Base-by-base conservation (phyloP, 2,113 vertebrate genomes). In the Sceloporus undulatus region DNA sequence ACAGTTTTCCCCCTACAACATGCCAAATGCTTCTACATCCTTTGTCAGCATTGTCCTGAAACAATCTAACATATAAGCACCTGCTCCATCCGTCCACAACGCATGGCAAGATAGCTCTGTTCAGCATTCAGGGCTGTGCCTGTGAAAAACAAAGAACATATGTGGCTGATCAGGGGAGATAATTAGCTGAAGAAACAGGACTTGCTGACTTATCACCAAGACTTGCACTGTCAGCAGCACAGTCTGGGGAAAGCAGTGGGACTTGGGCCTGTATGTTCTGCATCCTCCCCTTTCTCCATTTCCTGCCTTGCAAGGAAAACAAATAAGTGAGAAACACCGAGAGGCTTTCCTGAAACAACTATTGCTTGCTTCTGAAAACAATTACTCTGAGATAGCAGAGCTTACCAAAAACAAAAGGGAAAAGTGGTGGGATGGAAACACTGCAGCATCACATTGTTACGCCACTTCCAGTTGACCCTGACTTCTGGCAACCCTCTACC, bases 201-300 rank as follows among this genome's bases (percentile, higher is more conserved):
- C 9, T 16, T 7, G 68, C 2, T 87, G 81, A 52, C 74, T 91
- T 88, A 48, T 85, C 87, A 71, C 27, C 16, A 1, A 76, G 0
- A 90, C 71, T 0, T 52, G 88, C 91, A 86, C 18, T 13, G 52
- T 91, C 92, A 87, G 93, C 1, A 1, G 90, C 1, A 1, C 73
- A n/a, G 38, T 79, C 68, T 62, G 62, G 93, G 74, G 25, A 0
- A 89, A 92, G 89, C 85, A 93, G 82, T 91, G 92, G 93, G 54
- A 71, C 25, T 13, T 0, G 0, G 1, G 83, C 62, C 59, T 85
- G 90, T 90, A 56, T 86, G 81, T 0, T 6, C 73, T 21, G 77
- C 16, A n/a, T 65, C 84, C 19, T 34, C 1, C 6, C 7, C 18
- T 42, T 0, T 0, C 11, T 66, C 42, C 1, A 0, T n/a, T 2